These are phyloP conservation scores for Molossus molossus DNA, from an alignment of 2,797 vertebrate species.

Conservation along the genomic window DNA sequence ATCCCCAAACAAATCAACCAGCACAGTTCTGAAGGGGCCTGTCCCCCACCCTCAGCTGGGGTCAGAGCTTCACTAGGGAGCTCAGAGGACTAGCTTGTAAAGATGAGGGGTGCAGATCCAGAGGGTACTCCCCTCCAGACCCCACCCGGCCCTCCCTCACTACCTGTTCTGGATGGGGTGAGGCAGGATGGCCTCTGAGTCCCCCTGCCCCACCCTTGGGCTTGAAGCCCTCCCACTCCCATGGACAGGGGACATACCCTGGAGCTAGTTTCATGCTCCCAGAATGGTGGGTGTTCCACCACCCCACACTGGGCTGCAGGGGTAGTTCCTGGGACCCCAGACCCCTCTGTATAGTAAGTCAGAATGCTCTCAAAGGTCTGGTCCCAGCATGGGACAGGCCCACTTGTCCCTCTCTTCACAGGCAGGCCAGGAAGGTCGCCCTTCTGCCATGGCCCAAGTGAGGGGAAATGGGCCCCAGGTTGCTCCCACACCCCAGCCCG, in stretches of 20 bases:
- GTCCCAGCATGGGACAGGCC: neutral
- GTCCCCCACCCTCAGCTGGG: slow-evolving; percentile 18
- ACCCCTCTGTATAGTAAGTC: slow-evolving; percentile 74
- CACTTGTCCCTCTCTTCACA: neutral
- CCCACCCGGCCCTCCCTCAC: neutral
- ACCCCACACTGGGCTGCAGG: neutral
- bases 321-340: slow-evolving; percentile 41
- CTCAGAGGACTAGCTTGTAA: slow-evolving; percentile 68
- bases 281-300: slow-evolving; percentile 33
- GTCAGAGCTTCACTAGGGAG: slow-evolving; percentile 59
- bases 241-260: neutral
- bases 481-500: slow-evolving; percentile 68
- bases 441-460: neutral
- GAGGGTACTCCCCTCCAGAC: slow-evolving; percentile 17
- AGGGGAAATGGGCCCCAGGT: slow-evolving; percentile 40
- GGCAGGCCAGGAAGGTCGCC: neutral
- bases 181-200: neutral
- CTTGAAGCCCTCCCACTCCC: neutral
- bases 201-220: neutral
- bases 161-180: slow-evolving; percentile 48
- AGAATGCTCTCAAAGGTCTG: slow-evolving; percentile 39
- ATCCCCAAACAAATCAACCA: slow-evolving; percentile 66
- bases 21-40: slow-evolving; percentile 56
- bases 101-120: slow-evolving; percentile 47
- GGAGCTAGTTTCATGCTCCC: slow-evolving; percentile 44